Percentiles rank a stretch among this genome's conserved stretches.
Evolutionary conservation across 2,888 invertebrate genomes (phyloP).

Genomic region (Tachina grossa): DNA sequence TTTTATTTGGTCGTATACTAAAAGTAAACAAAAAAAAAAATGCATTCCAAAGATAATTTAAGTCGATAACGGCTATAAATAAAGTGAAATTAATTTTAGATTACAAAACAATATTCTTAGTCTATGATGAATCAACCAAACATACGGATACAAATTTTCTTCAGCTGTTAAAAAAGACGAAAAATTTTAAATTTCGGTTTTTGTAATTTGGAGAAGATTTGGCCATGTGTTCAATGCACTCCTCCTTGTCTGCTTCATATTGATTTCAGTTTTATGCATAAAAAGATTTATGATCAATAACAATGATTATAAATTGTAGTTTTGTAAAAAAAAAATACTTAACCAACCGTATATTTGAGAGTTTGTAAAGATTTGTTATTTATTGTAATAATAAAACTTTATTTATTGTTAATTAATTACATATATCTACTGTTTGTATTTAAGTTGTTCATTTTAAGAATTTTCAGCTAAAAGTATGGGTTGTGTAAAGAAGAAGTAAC

Average conservation of each 20-base stretch:
- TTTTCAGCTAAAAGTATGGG: too few species aligned
- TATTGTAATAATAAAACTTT: constrained; percentile 36
- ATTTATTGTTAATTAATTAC: constrained; percentile 31
- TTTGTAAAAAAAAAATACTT: background rate
- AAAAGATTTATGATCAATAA: constrained; percentile 57
- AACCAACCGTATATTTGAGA: background rate
- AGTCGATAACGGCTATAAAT: constrained; percentile 50
- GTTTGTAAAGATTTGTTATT: constrained; percentile 12
- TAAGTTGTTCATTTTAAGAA: background rate
- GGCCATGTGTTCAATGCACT: background rate
- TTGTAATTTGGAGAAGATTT: constrained; percentile 37
- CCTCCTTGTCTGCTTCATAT: background rate
- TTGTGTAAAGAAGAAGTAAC: background rate
- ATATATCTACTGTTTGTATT: background rate
- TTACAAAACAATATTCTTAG: constrained; percentile 23
- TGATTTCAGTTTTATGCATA: constrained; percentile 36
- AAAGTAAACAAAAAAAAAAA: constrained; percentile 9
- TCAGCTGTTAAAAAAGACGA: constrained; percentile 4
- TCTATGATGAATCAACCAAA: constrained; percentile 10
- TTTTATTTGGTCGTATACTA: constrained; percentile 36
- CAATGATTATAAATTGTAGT: constrained; percentile 29
- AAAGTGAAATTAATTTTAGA: constrained; percentile 37
- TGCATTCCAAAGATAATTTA: constrained; percentile 31
- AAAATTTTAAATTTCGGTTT: constrained; percentile 5
- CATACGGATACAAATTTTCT: constrained; percentile 14